Evolutionary conservation across 1,140 invertebrate species (phyloP).

Genomic region (Camponotus vicinus): DNA sequence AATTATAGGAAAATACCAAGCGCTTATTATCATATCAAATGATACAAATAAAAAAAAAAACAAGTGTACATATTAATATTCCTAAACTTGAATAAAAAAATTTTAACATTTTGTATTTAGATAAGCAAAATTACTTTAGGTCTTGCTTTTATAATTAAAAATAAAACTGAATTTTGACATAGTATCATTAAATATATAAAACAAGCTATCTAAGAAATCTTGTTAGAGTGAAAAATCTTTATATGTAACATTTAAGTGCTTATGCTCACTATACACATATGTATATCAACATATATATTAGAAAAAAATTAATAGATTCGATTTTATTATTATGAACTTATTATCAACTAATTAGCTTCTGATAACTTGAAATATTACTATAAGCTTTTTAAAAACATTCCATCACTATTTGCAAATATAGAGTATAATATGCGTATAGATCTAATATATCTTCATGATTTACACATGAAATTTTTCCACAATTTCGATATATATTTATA

Average conservation of each 20-base stretch:
- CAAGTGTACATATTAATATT: neutral
- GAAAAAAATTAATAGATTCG: constrained; percentile 15
- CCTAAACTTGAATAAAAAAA: neutral
- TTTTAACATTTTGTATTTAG: constrained; percentile 1
- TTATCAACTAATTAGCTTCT: neutral
- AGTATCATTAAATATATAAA: neutral
- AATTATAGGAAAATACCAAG: neutral
- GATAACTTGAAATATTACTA: constrained; percentile 9
- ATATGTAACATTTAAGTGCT: neutral
- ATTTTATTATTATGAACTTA: constrained; percentile 6
- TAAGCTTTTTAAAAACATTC: constrained; percentile 21
- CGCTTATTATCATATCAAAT: constrained; percentile 7
- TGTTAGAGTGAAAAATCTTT: neutral
- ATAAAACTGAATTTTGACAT: neutral
- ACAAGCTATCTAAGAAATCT: neutral
- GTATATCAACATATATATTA: neutral
- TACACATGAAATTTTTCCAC: neutral
- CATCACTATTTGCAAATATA: constrained; percentile 1
- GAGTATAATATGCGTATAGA: neutral
- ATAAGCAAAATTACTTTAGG: neutral
- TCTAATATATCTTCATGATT: neutral
- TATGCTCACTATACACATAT: neutral
- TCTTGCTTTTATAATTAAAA: neutral
- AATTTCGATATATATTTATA: neutral
- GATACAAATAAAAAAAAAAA: constrained; percentile 18